Evolutionary conservation across 2,888 invertebrate genomes (phyloP).

Genomic region (Cheilosia vulpina): DNA sequence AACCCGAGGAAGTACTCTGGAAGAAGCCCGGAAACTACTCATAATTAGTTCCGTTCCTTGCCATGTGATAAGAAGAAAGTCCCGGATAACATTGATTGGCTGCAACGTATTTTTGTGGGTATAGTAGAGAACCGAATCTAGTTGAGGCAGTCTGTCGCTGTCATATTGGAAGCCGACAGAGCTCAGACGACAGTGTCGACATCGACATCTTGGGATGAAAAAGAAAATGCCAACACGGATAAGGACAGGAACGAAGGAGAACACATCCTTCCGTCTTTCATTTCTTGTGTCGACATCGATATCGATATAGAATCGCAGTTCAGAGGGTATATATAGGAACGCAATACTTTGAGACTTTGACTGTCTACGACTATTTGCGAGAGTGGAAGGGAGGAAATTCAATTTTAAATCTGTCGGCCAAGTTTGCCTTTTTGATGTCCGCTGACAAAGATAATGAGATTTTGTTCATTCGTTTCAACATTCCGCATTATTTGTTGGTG

Average conservation of each 20-base stretch:
- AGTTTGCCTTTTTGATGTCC: constrained; percentile 74
- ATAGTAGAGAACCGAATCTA: constrained; percentile 26
- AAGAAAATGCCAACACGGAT: constrained; percentile 50
- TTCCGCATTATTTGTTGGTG: constrained; percentile 39
- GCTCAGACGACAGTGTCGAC: neutral
- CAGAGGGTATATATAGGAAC: neutral
- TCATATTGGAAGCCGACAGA: constrained; percentile 37
- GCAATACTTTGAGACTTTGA: neutral
- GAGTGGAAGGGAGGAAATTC: constrained; percentile 50
- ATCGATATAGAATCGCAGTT: constrained; percentile 15
- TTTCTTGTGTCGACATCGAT: constrained; percentile 67
- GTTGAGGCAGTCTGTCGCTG: constrained; percentile 38
- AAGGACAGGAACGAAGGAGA: constrained; percentile 67
- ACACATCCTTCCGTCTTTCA: constrained; percentile 72
- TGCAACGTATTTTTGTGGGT: constrained; percentile 41
- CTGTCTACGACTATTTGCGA: neutral
- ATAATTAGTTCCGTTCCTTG: constrained; percentile 75
- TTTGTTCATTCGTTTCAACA: constrained; percentile 62
- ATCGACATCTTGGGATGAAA: constrained; percentile 33
- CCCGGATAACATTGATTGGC: constrained; percentile 64
- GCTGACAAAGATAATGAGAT: constrained; percentile 72
- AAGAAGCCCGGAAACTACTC: constrained; percentile 67
- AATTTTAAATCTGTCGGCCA: constrained; percentile 73
- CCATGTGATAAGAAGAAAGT: constrained; percentile 58
- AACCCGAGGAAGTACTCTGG: neutral